Conservation (phyloP, 23 tunicate species). For the Oikopleura albicans region DNA sequence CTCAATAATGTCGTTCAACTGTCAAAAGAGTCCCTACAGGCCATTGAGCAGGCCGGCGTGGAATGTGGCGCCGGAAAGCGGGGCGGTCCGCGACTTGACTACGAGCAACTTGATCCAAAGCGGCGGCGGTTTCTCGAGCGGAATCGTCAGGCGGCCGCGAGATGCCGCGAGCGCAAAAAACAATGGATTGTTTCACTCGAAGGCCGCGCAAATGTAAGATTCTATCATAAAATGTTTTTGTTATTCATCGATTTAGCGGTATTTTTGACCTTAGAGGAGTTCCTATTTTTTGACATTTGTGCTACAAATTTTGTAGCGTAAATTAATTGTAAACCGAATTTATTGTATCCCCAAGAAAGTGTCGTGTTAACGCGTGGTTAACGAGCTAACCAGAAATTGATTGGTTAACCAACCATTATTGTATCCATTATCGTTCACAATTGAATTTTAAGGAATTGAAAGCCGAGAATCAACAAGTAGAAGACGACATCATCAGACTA, state of each 20-base stretch:
- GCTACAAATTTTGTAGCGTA: too few relatives aligned
- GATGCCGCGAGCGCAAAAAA: background rate
- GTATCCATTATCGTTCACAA: background rate
- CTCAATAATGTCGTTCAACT: background rate
- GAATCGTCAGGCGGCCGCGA: background rate
- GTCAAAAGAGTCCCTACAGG: background rate
- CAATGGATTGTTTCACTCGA: background rate
- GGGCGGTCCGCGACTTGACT: background rate
- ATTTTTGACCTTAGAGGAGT: too few relatives aligned
- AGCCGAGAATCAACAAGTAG: background rate
- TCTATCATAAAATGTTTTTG: too few relatives aligned
- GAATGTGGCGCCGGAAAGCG: background rate
- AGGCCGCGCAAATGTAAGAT: background rate
- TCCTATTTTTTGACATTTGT: too few relatives aligned
- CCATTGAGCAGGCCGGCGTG: background rate
- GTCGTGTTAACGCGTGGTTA: too few relatives aligned
- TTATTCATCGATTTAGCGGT: too few relatives aligned
- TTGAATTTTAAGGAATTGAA: background rate
- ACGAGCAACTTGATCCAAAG: background rate
- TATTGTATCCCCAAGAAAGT: too few relatives aligned
- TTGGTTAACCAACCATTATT: too few relatives aligned
- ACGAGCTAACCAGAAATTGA: too few relatives aligned
- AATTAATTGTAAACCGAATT: too few relatives aligned
- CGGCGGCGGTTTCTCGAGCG: background rate
- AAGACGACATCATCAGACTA: background rate